These are phyloP conservation scores for Platygyra sinensis DNA, from an alignment of 64 coral and sea anemone genomes.

Conservation along the genomic window DNA sequence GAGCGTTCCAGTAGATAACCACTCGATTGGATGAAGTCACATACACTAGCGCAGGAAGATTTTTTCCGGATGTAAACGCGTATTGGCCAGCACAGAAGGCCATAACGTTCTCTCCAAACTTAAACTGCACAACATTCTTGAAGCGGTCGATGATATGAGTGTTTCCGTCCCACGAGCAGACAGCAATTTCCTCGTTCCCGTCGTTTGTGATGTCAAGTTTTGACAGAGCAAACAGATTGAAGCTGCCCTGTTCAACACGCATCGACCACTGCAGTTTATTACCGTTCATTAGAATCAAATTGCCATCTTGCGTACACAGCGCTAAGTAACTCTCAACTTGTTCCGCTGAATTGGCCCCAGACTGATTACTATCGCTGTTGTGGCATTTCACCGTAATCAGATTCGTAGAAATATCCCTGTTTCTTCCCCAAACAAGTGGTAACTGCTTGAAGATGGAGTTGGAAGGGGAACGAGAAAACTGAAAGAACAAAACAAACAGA, in stretches of 20 bases:
- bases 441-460: constrained; percentile 16
- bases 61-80: constrained; percentile 51
- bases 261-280: constrained; percentile 71
- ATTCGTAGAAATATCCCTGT: constrained; percentile 15
- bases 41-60: constrained; percentile 84
- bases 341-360: background rate
- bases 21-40: constrained; percentile 91
- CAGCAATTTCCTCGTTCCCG: constrained; percentile 80
- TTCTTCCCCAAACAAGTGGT: background rate
- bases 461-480: background rate
- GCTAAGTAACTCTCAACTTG: constrained; percentile 47
- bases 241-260: constrained; percentile 37
- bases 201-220: constrained; percentile 86
- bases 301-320: constrained; percentile 75
- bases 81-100: constrained; percentile 85
- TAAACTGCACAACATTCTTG: constrained; percentile 87
- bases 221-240: constrained; percentile 73
- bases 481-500: background rate
- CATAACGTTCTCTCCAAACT: constrained; percentile 82
- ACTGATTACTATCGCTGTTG: background rate
- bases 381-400: constrained; percentile 3
- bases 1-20: constrained; percentile 77
- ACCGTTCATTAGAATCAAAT: constrained; percentile 52
- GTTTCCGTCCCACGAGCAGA: constrained; percentile 82
- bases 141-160: constrained; percentile 83